A percentile compares a stretch with the other conserved stretches of the same genome.
These are phyloP conservation scores for Lasioglossum baleicum DNA, from an alignment of 1,140 invertebrate genomes.

Conservation along the genomic window DNA sequence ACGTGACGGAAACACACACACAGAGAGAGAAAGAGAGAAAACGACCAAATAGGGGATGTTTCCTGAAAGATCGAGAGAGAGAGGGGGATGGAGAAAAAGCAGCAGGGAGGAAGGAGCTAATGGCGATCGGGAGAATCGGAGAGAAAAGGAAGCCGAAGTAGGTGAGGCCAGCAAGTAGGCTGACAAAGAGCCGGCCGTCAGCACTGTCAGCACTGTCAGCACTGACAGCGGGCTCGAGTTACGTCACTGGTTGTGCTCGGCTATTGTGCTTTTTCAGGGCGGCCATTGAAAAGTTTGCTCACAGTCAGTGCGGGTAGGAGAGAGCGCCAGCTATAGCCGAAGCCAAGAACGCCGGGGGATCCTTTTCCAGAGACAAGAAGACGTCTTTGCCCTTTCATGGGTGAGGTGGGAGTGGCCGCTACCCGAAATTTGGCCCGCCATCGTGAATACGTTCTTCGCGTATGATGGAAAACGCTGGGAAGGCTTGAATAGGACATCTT, in stretches of 20 bases:
- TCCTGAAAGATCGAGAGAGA: too few relatives aligned
- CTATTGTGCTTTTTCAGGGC: conserved; percentile 70
- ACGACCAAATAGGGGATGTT: too few relatives aligned
- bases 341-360: conserved; percentile 49
- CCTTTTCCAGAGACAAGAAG: conserved; percentile 51
- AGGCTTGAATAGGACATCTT: conserved; percentile 7
- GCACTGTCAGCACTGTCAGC: conserved; percentile 69
- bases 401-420: conserved; percentile 51
- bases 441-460: conserved; percentile 11
- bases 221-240: conserved; percentile 73
- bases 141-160: conserved; percentile 51
- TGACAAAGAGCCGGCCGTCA: conserved; percentile 70
- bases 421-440: conserved; percentile 11
- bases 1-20: too few relatives aligned
- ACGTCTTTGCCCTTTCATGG: conserved; percentile 50
- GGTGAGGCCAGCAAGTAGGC: conserved; percentile 64
- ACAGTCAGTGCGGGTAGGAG: conserved; percentile 58
- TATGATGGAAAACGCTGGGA: conserved; percentile 24
- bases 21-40: too few relatives aligned
- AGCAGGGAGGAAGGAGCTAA: background rate
- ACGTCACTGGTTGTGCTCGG: conserved; percentile 69
- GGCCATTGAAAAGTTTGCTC: conserved; percentile 65
- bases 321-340: conserved; percentile 18
- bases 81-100: background rate
- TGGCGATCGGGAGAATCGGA: background rate